Evolutionary conservation across 2,113 vertebrate species (phyloP), one percentile per base, ranked within the genome.

Genomic region (Pelodiscus sinensis): DNA sequence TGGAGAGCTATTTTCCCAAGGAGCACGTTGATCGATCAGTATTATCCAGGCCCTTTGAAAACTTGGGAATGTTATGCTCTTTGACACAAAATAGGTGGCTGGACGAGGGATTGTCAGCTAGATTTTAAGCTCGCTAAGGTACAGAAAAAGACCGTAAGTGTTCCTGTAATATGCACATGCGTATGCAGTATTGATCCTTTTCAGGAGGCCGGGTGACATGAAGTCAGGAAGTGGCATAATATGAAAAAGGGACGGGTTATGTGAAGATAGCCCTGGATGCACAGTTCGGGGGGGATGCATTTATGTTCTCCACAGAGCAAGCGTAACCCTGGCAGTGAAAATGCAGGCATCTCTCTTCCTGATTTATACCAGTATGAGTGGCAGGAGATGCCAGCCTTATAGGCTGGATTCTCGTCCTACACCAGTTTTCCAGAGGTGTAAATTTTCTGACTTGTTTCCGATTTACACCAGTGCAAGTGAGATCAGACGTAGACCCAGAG

Each of bases 1-100:
- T 99, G 99, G 98, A 98, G 98, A 88, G 93, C 92, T 95, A 50
- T 96, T 96, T 98, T 98, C 97, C 96, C 97, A 97, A 97, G 95
- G 87, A 97, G 93, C 96, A 79, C 93, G 94, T 95, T 94, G 97
- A 97, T 97, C 96, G n/a, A 94, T 94, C 95, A 85, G 95, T 31
- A 97, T 97, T 97, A 96, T 97, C 35, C 14, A 1, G 73, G 78
- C 75, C 90, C 92, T 96, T 97, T 96, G 91, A 92, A 94, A 96
- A 97, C 89, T 92, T 97, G 97, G 97, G 97, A 98, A 97, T 29
- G 80, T 92, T 93, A 91, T 96, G 97, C 96, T 97, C 96, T 96
- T 96, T 97, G 97, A 97, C 96, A 98, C 90, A 90, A 96, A 96
- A 96, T 94, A 96, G 94, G 94, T 94, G 96, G 92, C 90, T 93